Evolutionary conservation across 2,113 vertebrate species (phyloP).

Genomic region (Aldabrachelys gigantea): DNA sequence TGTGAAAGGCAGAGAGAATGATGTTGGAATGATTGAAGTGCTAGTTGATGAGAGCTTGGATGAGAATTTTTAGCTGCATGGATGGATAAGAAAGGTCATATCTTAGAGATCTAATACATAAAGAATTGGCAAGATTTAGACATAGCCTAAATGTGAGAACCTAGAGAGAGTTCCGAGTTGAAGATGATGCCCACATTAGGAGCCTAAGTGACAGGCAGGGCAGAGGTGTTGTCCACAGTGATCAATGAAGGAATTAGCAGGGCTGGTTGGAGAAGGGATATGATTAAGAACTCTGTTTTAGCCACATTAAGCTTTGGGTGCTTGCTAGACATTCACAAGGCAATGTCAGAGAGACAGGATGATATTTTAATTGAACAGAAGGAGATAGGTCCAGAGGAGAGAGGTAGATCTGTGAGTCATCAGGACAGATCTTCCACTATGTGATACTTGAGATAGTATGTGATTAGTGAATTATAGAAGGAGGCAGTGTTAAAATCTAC

Average conservation of each 20-base stretch:
- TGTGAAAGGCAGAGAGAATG: neutral
- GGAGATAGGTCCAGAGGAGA: neutral
- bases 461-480: neutral
- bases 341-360: neutral
- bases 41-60: neutral
- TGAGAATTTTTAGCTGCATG: neutral
- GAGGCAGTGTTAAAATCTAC: neutral
- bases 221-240: neutral
- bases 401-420: neutral
- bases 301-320: neutral
- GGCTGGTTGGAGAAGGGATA: neutral
- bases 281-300: neutral
- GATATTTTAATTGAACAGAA: neutral
- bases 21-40: neutral
- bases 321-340: neutral
- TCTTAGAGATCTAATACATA: neutral
- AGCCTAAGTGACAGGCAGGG: neutral
- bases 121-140: neutral
- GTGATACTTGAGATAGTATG: neutral
- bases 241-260: neutral
- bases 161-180: neutral
- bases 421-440: neutral
- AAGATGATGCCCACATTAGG: neutral
- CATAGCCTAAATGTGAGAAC: neutral
- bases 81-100: neutral